A percentile compares a stretch with the other conserved stretches of the same genome.
These are phyloP conservation scores for Ganaspis brasiliensis DNA, from an alignment of 2,888 invertebrate genomes.

Conservation along the genomic window DNA sequence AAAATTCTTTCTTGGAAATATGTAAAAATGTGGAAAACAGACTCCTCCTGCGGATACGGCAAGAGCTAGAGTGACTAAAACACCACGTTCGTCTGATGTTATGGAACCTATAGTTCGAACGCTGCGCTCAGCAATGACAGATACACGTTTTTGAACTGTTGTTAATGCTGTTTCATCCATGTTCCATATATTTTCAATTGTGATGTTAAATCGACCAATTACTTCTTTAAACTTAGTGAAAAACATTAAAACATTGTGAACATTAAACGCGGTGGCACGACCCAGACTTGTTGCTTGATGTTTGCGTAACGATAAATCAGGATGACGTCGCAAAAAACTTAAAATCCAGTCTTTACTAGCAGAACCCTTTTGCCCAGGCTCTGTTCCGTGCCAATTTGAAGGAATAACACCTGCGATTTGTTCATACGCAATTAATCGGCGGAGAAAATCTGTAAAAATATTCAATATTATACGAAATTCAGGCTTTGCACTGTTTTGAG, in stretches of 20 bases:
- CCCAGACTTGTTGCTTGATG: too few relatives aligned
- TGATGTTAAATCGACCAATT: conserved; percentile 56
- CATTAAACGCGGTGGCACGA: too few relatives aligned
- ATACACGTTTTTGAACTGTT: conserved; percentile 70
- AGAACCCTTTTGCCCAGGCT: conserved; percentile 42
- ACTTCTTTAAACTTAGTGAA: conserved; percentile 59
- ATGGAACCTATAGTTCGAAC: conserved; percentile 69
- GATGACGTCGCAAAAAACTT: conserved; percentile 57
- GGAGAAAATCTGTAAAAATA: conserved; percentile 44
- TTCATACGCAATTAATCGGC: conserved; percentile 53
- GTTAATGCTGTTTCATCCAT: conserved; percentile 71
- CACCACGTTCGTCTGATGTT: conserved; percentile 69
- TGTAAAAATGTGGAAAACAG: conserved; percentile 67
- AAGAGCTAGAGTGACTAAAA: too few relatives aligned
- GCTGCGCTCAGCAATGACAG: conserved; percentile 70
- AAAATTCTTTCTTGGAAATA: conserved; percentile 66
- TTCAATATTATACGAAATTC: too few relatives aligned
- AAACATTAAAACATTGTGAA: conserved; percentile 51
- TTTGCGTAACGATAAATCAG: conserved; percentile 59
- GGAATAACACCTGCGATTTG: conserved; percentile 55
- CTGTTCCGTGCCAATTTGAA: conserved; percentile 46
- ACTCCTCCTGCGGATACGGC: too few relatives aligned
- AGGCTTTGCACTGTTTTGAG: too few relatives aligned
- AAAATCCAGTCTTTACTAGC: conserved; percentile 59
- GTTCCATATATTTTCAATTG: too few relatives aligned